Evolutionary conservation across 2,113 vertebrate genomes (phyloP).

Genomic region (Callaeas wilsoni): DNA sequence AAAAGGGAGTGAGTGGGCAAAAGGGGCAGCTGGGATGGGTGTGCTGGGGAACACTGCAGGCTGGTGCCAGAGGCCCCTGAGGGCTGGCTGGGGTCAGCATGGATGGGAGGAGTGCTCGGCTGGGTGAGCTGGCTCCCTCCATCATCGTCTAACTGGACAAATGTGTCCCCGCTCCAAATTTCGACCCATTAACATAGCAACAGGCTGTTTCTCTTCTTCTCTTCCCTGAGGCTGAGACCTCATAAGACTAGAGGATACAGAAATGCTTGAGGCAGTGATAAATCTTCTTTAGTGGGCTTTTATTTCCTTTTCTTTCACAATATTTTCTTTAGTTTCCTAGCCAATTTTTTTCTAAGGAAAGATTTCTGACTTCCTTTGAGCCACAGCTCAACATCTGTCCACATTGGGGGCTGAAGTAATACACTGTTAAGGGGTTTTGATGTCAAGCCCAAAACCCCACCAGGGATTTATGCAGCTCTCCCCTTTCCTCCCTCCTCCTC

Average conservation of each 20-base stretch:
- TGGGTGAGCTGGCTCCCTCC: background rate
- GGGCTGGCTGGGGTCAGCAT: background rate
- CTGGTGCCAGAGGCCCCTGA: background rate
- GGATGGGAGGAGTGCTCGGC: background rate
- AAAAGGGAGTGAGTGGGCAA: background rate
- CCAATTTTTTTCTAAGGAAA: slow-evolving; percentile 68
- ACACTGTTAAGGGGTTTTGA: slow-evolving; percentile 66
- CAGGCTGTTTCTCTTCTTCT: slow-evolving; percentile 35
- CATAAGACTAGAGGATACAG: slow-evolving; percentile 52
- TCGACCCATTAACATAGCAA: slow-evolving; percentile 21
- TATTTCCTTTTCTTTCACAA: slow-evolving; percentile 69
- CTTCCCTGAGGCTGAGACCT: slow-evolving; percentile 29
- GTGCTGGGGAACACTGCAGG: background rate
- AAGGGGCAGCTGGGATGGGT: background rate
- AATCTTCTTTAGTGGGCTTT: slow-evolving; percentile 68
- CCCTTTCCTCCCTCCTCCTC: slow-evolving; percentile 55
- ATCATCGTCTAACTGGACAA: background rate
- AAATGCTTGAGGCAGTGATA: slow-evolving; percentile 61
- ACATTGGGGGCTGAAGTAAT: slow-evolving; percentile 67
- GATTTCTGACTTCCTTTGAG: slow-evolving; percentile 71
- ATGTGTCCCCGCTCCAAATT: background rate
- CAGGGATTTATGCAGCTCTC: slow-evolving; percentile 62
- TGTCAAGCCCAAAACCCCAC: slow-evolving; percentile 70
- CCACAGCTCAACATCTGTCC: slow-evolving; percentile 69
- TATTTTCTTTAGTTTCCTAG: slow-evolving; percentile 69